phyloP scores from a whole-genome alignment of 2,113 vertebrate genomes.

The Macrotis lagotis region DNA sequence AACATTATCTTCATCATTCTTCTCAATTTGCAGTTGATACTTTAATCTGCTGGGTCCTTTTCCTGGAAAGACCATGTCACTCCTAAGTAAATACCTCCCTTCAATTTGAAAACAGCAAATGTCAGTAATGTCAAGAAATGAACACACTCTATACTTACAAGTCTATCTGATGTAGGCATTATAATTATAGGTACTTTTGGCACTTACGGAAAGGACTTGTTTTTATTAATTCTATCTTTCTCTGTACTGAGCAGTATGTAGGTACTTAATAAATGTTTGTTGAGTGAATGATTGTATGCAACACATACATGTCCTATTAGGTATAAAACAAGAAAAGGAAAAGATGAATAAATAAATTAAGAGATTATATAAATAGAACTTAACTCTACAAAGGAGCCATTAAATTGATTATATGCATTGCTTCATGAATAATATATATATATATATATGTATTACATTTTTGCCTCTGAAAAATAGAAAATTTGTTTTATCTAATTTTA shows the following conservation, averaged over 20 bases:
- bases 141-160: constrained; percentile 18
- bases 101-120: constrained; percentile 53
- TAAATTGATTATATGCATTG: not conserved
- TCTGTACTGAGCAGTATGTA: not conserved
- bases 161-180: not conserved
- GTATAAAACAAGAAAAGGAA: not conserved
- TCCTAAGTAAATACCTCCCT: constrained; percentile 68
- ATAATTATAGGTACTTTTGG: not conserved
- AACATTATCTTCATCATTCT: constrained; percentile 74
- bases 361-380: not conserved
- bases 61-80: constrained; percentile 57
- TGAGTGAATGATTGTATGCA: not conserved
- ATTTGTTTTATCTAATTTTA: not conserved
- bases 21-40: constrained; percentile 67
- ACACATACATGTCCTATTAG: not conserved
- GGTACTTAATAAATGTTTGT: not conserved
- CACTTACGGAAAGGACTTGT: not conserved
- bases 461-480: not conserved
- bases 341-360: not conserved
- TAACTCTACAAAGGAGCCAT: not conserved
- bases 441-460: not conserved
- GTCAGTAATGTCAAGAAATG: constrained; percentile 7
- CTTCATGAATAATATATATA: not conserved
- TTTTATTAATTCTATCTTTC: not conserved
- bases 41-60: constrained; percentile 69